Evolutionary conservation across 2,888 invertebrate genomes (phyloP).

Genomic region (Melinaea marsaeus): DNA sequence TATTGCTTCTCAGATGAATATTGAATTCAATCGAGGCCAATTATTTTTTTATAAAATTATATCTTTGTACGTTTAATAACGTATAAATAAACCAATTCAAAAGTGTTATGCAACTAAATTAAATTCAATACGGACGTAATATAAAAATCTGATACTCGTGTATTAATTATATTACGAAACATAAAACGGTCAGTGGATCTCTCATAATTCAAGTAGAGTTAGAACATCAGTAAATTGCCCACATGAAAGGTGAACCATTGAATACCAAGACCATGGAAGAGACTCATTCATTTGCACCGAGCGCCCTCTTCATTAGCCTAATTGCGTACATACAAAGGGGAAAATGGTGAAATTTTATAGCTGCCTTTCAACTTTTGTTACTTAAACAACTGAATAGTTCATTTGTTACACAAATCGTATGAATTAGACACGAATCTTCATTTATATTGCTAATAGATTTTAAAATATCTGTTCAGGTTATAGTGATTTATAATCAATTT

Average conservation of each 20-base stretch:
- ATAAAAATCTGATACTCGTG: not conserved
- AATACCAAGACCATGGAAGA: slow-evolving; percentile 62
- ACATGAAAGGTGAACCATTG: slow-evolving; percentile 71
- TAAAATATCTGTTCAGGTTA: slow-evolving; percentile 16
- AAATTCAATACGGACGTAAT: not conserved
- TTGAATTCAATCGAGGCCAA: not conserved
- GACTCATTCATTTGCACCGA: slow-evolving; percentile 66
- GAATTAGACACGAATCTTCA: slow-evolving; percentile 1
- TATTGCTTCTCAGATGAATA: not conserved
- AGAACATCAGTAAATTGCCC: slow-evolving; percentile 69
- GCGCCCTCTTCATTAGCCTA: slow-evolving; percentile 73
- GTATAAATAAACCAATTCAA: no score
- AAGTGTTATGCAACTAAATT: not conserved
- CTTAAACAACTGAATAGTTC: slow-evolving; percentile 35
- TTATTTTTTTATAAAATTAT: not conserved
- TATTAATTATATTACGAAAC: slow-evolving; percentile 7
- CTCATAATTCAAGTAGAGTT: slow-evolving; percentile 49
- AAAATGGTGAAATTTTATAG: slow-evolving; percentile 70
- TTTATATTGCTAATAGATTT: slow-evolving; percentile 13
- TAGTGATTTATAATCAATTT: slow-evolving; percentile 16
- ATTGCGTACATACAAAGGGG: slow-evolving; percentile 70
- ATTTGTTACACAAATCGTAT: slow-evolving; percentile 25
- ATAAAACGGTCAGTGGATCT: slow-evolving; percentile 25
- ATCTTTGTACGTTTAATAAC: no score
- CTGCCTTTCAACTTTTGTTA: slow-evolving; percentile 67